Conservation (phyloP, 2,113 vertebrate species). For the Tonatia bakeri region DNA sequence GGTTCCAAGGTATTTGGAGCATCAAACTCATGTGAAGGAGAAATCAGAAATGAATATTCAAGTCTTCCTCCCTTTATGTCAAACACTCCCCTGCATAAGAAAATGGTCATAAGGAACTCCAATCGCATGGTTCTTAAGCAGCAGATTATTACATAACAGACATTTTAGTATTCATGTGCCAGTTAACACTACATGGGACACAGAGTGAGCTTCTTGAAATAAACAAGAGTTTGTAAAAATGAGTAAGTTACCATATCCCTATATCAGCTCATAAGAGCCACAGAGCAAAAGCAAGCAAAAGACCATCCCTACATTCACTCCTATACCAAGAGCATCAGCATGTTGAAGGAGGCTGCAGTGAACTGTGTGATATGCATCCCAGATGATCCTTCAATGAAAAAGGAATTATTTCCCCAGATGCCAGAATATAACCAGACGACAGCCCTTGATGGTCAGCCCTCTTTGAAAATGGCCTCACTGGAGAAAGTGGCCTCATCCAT, state of each 20-base stretch:
- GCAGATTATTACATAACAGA: neutral
- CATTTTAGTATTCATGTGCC: neutral
- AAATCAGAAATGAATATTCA: neutral
- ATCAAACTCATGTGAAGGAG: neutral
- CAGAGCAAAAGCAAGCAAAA: neutral
- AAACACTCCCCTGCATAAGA: neutral
- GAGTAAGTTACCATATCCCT: neutral
- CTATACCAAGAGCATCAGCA: neutral
- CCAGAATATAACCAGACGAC: neutral
- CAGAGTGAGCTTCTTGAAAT: neutral
- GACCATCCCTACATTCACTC: neutral
- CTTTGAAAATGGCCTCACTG: neutral
- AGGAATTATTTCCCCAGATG: neutral
- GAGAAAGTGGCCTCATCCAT: neutral
- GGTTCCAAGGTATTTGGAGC: neutral
- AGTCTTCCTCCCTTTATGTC: neutral
- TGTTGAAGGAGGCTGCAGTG: neutral
- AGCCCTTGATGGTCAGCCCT: neutral
- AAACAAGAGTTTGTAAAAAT: neutral
- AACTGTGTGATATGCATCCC: neutral
- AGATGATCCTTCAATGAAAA: neutral
- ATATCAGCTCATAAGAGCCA: neutral
- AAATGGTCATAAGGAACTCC: neutral
- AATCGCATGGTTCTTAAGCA: neutral
- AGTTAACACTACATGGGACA: neutral